Evolutionary conservation across 2,113 vertebrate species (phyloP), one percentile per base, ranked within the genome.

Genomic region (Lanius collurio): DNA sequence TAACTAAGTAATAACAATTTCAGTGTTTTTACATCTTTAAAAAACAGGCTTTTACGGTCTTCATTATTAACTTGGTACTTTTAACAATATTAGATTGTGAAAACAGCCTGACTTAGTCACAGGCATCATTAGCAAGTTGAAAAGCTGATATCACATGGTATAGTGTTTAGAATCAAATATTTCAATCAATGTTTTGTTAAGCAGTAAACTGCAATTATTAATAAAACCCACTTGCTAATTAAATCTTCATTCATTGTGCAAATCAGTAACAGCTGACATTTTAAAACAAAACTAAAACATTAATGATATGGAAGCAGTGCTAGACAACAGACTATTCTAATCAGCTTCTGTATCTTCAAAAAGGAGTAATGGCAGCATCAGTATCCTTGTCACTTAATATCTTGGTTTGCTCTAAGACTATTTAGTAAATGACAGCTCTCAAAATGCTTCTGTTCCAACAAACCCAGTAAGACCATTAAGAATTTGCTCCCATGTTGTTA

Each of bases 111-210:
- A 80, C 8, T 55, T 42, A 77, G 22, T 94, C 69, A 81, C 30
- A 71, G 44, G 15, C 60, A 52, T 89, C 57, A 89, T 96, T 87
- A 89, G 28, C 49, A 47, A 71, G 57, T 44, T 82, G 60, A 87
- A 93, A 94, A 94, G 85, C 59, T 94, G 73, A 57, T 94, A n/a
- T 14, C 30, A 13, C 35, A 26, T 46, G 64, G 50, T 83, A 52
- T 30, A 90, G 24, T 53, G 13, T 80, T 89, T 77, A 74, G 59
- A 55, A 87, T 89, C 17, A 84, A 90, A 64, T 75, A 83, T 69
- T 96, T 84, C 47, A 83, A 18, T 88, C n/a, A 39, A 39, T 89
- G 50, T 71, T 93, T 95, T 77, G 24, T 94, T 74, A 89, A 79
- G 19, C 9, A 76, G 55, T 64, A 91, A 86, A 23, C 70, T 70